A percentile compares a stretch with the other conserved stretches of the same genome.
phyloP scores from a whole-genome alignment of 2,888 invertebrate genomes.

The Epirrita christyi region DNA sequence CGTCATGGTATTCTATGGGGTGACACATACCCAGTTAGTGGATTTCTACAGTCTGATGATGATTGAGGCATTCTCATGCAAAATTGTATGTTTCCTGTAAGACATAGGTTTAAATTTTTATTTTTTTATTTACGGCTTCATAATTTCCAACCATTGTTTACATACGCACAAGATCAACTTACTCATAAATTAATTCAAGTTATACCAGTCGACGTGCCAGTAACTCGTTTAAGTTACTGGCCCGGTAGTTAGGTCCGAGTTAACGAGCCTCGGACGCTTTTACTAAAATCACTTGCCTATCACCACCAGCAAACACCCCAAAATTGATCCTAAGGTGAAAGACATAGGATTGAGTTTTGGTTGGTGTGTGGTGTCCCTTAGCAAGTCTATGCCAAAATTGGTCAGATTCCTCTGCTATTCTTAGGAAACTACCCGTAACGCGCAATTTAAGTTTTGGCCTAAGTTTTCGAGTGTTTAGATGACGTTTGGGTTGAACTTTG shows the following conservation, averaged over 20 bases:
- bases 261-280: slow-evolving; percentile 37
- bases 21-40: no score
- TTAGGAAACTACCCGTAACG: slow-evolving; percentile 31
- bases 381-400: slow-evolving; percentile 32
- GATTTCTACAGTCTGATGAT: no score
- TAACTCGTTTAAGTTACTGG: slow-evolving; percentile 30
- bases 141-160: background rate
- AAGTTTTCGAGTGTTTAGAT: slow-evolving; percentile 21
- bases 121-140: no score
- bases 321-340: slow-evolving; percentile 1
- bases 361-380: background rate
- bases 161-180: slow-evolving; percentile 13
- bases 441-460: slow-evolving; percentile 33
- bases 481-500: slow-evolving; percentile 2
- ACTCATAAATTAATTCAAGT: slow-evolving; percentile 30
- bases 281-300: slow-evolving; percentile 34
- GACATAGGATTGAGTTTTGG: slow-evolving; percentile 14
- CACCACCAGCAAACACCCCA: background rate
- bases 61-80: no score
- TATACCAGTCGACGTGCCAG: slow-evolving; percentile 25
- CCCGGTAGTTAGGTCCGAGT: slow-evolving; percentile 29
- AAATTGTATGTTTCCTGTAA: no score
- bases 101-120: no score
- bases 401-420: slow-evolving; percentile 33
- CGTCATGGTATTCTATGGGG: no score